Base-by-base conservation (phyloP, 2,113 vertebrate species). In the Zosterops borbonicus region DNA sequence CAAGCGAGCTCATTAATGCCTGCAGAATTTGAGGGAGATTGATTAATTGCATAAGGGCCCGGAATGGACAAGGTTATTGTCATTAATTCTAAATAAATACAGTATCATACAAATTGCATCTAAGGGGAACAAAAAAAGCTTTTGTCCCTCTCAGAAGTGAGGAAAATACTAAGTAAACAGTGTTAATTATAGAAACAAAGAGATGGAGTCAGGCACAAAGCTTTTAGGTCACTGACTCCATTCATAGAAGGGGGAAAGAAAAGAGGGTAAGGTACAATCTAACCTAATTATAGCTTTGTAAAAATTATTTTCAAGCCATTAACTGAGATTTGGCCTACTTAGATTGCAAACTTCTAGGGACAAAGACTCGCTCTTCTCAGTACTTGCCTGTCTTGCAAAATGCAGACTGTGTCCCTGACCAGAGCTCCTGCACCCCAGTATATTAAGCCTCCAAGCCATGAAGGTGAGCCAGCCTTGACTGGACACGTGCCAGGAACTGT, bases 261-360 rank as follows among this genome's bases (percentile, higher is more conserved):
- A 88, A 55, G 23, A 95, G 50, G 35, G 62, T 73, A 90, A 89
- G 70, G 91, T 92, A 91, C 87, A 94, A 94, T 87, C 87, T 83
- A 96, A 96, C 74, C 90, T 94, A 95, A 96, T 94, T 91, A 94
- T 39, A 69, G 83, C 60, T 87, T 84, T 23, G 16, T 52, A 86
- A 80, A 94, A 93, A 95, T 82, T 89, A 92, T 92, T 94, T 95
- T 92, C 44, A 49, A 95, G 84, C 49, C 74, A 83, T 91, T 95
- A 89, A 87, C 87, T 92, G 91, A 84, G 81, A 94, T 95, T 69
- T 92, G 95, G 65, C 94, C 93, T 92, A 95, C 65, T 96, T 94
- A 92, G 41, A 58, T 7, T 24, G 37, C 15, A 31, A 87, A 85
- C 62, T 95, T 95, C 84, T 58, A 19, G 46, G 81, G 62, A n/a